These are phyloP conservation scores for Danaus chrysippus DNA, from an alignment of 2,888 invertebrate species.

Conservation along the genomic window DNA sequence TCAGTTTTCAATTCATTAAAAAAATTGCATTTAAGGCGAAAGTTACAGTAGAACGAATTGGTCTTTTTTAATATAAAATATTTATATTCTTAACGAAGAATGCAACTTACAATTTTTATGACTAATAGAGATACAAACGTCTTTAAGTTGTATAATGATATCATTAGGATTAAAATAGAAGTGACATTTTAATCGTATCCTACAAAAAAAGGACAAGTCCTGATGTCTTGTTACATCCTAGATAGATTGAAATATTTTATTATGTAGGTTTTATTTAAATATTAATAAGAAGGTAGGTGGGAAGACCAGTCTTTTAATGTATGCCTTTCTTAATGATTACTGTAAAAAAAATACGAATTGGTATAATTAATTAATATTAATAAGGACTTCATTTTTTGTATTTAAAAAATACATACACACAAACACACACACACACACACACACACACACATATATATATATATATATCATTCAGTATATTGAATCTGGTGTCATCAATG, in stretches of 20 bases:
- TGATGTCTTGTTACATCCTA: neutral
- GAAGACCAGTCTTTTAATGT: neutral
- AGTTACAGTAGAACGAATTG: too few species aligned
- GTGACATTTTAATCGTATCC: constrained; percentile 25
- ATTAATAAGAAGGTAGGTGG: neutral
- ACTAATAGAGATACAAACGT: constrained; percentile 16
- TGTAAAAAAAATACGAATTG: constrained; percentile 11
- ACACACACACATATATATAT: too few species aligned
- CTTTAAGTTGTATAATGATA: constrained; percentile 31
- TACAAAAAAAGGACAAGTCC: constrained; percentile 7
- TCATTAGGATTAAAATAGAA: constrained; percentile 38
- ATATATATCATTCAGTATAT: too few species aligned
- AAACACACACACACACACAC: too few species aligned
- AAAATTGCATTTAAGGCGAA: too few species aligned
- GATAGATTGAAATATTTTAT: neutral
- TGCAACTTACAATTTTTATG: constrained; percentile 4
- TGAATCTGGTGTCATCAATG: too few species aligned
- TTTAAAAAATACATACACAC: too few species aligned
- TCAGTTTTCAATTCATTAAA: too few species aligned
- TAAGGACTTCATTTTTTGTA: neutral
- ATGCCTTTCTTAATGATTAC: too few species aligned
- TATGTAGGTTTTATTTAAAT: neutral
- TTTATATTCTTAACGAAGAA: neutral
- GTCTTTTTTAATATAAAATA: too few species aligned
- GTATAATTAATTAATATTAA: neutral